These are phyloP conservation scores for Lytechinus pictus DNA, from an alignment of 35 echinoderm and acorn worm genomes.

Conservation along the genomic window DNA sequence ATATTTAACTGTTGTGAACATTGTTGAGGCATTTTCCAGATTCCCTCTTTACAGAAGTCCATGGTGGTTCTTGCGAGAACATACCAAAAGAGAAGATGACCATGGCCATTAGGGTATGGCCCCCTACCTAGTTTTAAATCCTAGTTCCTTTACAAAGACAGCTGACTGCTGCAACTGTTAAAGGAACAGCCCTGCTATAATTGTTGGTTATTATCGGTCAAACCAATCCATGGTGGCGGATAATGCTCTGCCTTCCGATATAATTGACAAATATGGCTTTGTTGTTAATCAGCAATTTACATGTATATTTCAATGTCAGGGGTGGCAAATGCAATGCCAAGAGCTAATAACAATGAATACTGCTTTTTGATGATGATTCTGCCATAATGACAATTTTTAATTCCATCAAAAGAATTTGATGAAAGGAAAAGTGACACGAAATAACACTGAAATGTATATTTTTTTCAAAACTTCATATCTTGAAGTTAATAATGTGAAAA, in stretches of 20 bases:
- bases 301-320: not conserved
- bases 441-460: too few relatives aligned
- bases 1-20: not conserved
- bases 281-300: not conserved
- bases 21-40: not conserved
- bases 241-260: not conserved
- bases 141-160: not conserved
- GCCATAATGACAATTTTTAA: too few relatives aligned
- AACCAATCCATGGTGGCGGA: not conserved
- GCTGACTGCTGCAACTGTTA: not conserved
- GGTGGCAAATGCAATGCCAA: not conserved
- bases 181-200: not conserved
- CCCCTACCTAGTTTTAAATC: not conserved
- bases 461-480: too few relatives aligned
- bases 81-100: not conserved
- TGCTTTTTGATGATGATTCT: too few relatives aligned
- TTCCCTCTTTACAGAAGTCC: too few relatives aligned
- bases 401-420: too few relatives aligned
- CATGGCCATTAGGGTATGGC: not conserved
- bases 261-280: not conserved
- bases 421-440: too few relatives aligned
- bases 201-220: not conserved
- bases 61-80: too few relatives aligned
- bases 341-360: too few relatives aligned
- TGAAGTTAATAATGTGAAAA: too few relatives aligned